Percentiles rank a stretch among this genome's conserved stretches.
Conservation (phyloP, 2,888 invertebrate species). For the Allolobophora icterica region DNA sequence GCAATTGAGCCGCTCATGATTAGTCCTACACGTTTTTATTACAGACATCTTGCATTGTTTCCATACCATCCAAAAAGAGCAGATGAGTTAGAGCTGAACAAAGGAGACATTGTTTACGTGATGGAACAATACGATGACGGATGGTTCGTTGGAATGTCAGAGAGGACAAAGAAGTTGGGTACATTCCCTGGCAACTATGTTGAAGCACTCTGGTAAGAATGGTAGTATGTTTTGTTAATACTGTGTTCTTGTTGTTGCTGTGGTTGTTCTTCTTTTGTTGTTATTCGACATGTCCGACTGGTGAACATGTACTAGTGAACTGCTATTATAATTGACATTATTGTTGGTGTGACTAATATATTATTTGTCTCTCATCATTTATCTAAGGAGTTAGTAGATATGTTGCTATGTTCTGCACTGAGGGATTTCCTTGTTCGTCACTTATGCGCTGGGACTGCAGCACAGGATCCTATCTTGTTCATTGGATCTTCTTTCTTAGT, state of each 20-base stretch:
- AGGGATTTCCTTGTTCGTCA: no score
- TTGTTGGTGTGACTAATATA: not conserved
- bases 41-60: slow-evolving; percentile 23
- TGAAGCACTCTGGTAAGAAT: slow-evolving; percentile 14
- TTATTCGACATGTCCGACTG: not conserved
- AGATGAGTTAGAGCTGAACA: slow-evolving; percentile 32
- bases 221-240: not conserved
- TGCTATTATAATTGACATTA: not conserved
- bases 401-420: not conserved
- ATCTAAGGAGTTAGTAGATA: not conserved
- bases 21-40: not conserved
- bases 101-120: slow-evolving; percentile 36
- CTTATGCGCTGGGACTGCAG: not conserved
- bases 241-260: not conserved
- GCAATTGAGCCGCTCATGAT: not conserved
- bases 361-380: not conserved
- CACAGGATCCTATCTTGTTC: no score
- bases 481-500: no score
- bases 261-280: no score
- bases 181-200: slow-evolving; percentile 36
- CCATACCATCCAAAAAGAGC: slow-evolving; percentile 30
- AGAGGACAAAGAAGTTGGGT: slow-evolving; percentile 32
- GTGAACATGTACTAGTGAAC: not conserved
- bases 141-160: slow-evolving; percentile 37
- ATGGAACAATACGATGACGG: slow-evolving; percentile 36